Base-by-base conservation (phyloP, 2,888 invertebrate species). In the Drepana falcataria region DNA sequence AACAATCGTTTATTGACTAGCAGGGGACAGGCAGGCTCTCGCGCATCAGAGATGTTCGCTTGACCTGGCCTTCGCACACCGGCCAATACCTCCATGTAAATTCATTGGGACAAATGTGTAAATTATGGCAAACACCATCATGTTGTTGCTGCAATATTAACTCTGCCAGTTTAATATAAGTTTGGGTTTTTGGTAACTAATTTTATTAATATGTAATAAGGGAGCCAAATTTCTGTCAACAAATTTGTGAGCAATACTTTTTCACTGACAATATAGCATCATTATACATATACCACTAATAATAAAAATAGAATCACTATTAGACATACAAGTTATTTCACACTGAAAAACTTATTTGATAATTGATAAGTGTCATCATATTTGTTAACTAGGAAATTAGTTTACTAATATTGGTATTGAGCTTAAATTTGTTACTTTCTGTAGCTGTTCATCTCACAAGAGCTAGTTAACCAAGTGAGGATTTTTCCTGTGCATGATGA, bases 1-100 rank as follows among this genome's bases (percentile, higher is more conserved):
- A 99, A 93, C 98, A 99, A 92, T 98, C 98, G 92, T 99, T 99
- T 95, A 96, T 97, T 92, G 97, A 97, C 94, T 97, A 96, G 94
- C 87, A 81, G 77, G 76, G 75, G 63, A 68, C 60, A 58, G 61
- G 59, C 67, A 61, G 69, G 73, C 76, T 75, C 75, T 77, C 75
- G 75, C 69, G 69, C 73, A 71, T 68, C 72, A 72, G 75, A 77
- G 77, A 76, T 72, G 70, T 63, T 68, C 64, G 59, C 72, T 71
- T 64, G 65, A 67, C 65, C 73, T 73, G 73, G 64, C 66, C 70
- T 71, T 69, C 71, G 62, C 60, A 73, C 67, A 72, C 72, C 69
- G 75, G 79, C 78, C 63, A 66, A 75, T 75, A 79, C 73, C 80
- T 80, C 73, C 73, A 76, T 74, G 70, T 74, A 72, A 70, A 79